These are phyloP conservation scores for Phasia obesa DNA, from an alignment of 2,888 invertebrate genomes.

Conservation along the genomic window DNA sequence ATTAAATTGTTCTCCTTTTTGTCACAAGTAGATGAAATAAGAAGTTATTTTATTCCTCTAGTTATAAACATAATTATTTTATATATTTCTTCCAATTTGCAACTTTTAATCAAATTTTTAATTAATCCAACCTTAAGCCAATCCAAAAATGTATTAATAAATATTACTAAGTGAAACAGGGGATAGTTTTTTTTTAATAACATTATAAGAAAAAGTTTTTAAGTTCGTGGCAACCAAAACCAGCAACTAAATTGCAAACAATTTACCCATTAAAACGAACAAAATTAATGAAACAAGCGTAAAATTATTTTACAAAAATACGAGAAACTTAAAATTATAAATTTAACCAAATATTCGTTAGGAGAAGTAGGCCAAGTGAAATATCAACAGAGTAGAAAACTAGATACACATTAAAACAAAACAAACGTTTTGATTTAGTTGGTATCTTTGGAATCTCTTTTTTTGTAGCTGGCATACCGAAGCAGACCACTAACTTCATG, in stretches of 20 bases:
- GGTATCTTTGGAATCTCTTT: too few relatives aligned
- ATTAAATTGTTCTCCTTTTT: too few relatives aligned
- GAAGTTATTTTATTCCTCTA: too few relatives aligned
- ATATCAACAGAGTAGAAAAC: neutral
- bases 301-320: conserved; percentile 54
- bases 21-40: too few relatives aligned
- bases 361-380: neutral
- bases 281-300: conserved; percentile 62
- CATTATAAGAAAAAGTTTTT: neutral
- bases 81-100: too few relatives aligned
- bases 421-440: too few relatives aligned
- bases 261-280: conserved; percentile 41
- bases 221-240: neutral
- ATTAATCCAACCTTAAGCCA: conserved; percentile 34
- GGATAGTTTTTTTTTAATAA: conserved; percentile 26
- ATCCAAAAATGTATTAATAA: conserved; percentile 42
- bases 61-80: too few relatives aligned
- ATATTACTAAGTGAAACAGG: neutral
- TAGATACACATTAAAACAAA: too few relatives aligned
- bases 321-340: conserved; percentile 44
- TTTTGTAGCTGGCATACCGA: too few relatives aligned
- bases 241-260: conserved; percentile 30
- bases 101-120: conserved; percentile 25
- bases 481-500: too few relatives aligned
- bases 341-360: conserved; percentile 13